Conservation (phyloP, 2,797 vertebrate species). For the Eospalax fontanierii region DNA sequence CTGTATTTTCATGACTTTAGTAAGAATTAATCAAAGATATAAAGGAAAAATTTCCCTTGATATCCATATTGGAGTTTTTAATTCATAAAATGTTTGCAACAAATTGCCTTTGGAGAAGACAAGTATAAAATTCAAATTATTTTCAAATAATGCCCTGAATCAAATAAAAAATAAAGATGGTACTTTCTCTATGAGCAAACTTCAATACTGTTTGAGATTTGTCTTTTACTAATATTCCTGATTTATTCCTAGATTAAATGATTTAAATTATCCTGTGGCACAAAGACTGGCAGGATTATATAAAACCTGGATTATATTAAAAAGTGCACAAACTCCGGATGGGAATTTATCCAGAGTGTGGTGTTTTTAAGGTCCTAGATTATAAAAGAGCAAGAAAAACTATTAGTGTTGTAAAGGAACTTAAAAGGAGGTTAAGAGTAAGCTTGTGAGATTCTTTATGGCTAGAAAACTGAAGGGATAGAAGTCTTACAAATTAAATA, state of each 20-base stretch:
- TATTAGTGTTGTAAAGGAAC: not conserved
- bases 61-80: constrained; percentile 48
- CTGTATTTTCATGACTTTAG: constrained; percentile 65
- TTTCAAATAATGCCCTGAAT: constrained; percentile 48
- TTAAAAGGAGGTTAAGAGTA: not conserved
- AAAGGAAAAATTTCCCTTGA: constrained; percentile 65
- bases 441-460: not conserved
- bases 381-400: not conserved
- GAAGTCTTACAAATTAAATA: too few species aligned
- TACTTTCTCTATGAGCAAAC: not conserved
- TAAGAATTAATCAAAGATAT: constrained; percentile 63
- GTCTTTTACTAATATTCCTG: constrained; percentile 23
- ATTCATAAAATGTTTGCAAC: constrained; percentile 51
- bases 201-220: not conserved
- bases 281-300: not conserved
- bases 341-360: not conserved
- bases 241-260: constrained; percentile 53
- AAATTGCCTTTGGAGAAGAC: constrained; percentile 52
- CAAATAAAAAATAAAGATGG: not conserved
- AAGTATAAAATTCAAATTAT: constrained; percentile 48
- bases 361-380: not conserved
- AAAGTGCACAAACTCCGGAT: not conserved
- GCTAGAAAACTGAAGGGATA: not conserved
- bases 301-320: constrained; percentile 16
- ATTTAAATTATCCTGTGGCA: constrained; percentile 28